Evolutionary conservation across 2,113 vertebrate genomes (phyloP).

Genomic region (Setophaga kirtlandii): DNA sequence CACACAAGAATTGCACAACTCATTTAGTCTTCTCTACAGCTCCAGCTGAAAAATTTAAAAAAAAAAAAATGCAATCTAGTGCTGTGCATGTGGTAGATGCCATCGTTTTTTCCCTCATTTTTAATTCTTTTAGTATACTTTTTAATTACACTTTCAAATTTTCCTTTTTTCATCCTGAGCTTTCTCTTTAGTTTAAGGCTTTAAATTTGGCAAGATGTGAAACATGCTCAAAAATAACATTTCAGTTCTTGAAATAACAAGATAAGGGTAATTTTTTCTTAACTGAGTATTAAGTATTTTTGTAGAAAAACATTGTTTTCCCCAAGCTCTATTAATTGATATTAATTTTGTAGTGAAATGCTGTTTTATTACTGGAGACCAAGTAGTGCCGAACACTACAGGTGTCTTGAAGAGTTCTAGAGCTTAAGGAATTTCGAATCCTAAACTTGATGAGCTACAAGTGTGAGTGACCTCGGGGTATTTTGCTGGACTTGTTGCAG

Average conservation of each 20-base stretch:
- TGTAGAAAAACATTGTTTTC: background rate
- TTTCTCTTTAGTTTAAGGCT: background rate
- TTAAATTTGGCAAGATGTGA: background rate
- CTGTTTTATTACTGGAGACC: background rate
- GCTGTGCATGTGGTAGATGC: background rate
- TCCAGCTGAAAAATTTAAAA: background rate
- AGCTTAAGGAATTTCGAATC: background rate
- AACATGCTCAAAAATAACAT: background rate
- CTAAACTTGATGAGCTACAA: background rate
- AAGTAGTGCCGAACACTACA: background rate
- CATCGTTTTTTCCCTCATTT: background rate
- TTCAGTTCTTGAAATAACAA: background rate
- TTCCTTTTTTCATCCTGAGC: background rate
- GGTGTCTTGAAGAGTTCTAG: background rate
- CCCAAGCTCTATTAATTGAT: background rate
- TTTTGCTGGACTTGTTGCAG: background rate
- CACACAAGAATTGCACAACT: background rate
- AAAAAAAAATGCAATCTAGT: background rate
- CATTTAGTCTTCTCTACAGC: background rate
- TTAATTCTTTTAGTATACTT: background rate
- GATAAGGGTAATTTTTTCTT: background rate
- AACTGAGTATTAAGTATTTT: background rate
- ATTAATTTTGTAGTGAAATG: background rate
- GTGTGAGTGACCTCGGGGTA: accelerated
- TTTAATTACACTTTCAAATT: background rate